Evolutionary conservation across 2,888 invertebrate genomes (phyloP).

Genomic region (Crocallis elinguaria): DNA sequence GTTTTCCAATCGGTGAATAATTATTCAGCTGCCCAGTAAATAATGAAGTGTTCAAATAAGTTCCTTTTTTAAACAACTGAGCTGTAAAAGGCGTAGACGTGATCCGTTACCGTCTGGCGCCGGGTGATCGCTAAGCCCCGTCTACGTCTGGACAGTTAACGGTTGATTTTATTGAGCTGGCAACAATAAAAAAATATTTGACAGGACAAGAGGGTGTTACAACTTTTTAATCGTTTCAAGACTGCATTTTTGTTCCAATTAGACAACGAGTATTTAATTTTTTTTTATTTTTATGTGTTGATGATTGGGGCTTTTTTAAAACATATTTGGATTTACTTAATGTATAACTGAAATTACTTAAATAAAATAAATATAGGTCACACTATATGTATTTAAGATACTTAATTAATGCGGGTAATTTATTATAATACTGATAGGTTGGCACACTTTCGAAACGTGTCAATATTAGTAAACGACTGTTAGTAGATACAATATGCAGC

Average conservation of each 20-base stretch:
- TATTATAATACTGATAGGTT: neutral
- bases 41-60: conserved; percentile 36
- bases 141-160: conserved; percentile 47
- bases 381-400: neutral
- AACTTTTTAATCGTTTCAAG: no score
- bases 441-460: neutral
- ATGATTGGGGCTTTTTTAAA: no score
- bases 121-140: conserved; percentile 37
- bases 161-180: conserved; percentile 49
- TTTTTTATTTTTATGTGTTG: no score
- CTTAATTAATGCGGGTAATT: neutral
- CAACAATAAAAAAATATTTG: conserved; percentile 23
- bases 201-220: conserved; percentile 4
- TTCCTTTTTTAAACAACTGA: conserved; percentile 38
- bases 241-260: no score
- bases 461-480: conserved; percentile 1
- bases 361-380: no score
- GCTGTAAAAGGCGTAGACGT: conserved; percentile 45
- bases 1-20: conserved; percentile 15
- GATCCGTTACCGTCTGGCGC: conserved; percentile 61
- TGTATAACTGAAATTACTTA: no score
- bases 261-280: no score
- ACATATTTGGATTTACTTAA: no score
- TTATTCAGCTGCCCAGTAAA: conserved; percentile 16
- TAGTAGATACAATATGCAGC: no score